A percentile compares a stretch with the other conserved stretches of the same genome.
Conservation (phyloP, 2,797 vertebrate genomes). For the Tokudaia tokunoshimensis region DNA sequence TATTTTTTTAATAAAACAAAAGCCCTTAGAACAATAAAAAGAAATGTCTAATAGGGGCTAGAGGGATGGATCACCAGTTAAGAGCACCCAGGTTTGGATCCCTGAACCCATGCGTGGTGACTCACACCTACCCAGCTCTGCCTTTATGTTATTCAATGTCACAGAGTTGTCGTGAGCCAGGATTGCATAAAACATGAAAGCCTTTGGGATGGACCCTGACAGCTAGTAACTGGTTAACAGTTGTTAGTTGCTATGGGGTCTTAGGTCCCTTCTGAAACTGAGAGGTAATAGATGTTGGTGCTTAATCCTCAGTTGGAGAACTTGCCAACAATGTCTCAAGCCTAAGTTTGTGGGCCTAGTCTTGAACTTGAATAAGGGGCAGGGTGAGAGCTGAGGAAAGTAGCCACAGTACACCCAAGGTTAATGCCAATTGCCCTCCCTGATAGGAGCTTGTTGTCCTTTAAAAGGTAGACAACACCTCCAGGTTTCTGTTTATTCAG, state of each 20-base stretch:
- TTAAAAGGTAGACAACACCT: neutral
- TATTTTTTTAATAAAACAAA: constrained; percentile 7
- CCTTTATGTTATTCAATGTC: neutral
- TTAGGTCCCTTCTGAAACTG: neutral
- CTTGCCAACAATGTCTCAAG: neutral
- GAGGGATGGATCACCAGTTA: neutral
- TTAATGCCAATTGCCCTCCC: neutral
- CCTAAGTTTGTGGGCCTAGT: neutral
- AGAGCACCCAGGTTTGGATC: neutral
- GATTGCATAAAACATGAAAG: neutral
- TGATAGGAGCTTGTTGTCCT: neutral
- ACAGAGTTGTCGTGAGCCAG: neutral
- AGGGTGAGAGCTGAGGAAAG: neutral
- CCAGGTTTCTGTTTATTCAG: neutral
- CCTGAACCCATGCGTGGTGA: neutral
- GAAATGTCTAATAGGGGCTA: neutral
- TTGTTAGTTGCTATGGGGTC: neutral
- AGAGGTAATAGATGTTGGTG: neutral
- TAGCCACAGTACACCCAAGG: neutral
- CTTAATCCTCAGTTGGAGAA: neutral
- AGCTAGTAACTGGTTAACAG: neutral
- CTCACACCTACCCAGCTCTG: neutral
- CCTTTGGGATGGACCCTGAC: neutral
- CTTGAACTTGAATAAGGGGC: neutral
- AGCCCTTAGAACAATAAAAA: neutral